Percentiles rank a stretch among this genome's conserved stretches.
phyloP scores from a whole-genome alignment of 2,888 invertebrate species.

The Xestobium rufovillosum region DNA sequence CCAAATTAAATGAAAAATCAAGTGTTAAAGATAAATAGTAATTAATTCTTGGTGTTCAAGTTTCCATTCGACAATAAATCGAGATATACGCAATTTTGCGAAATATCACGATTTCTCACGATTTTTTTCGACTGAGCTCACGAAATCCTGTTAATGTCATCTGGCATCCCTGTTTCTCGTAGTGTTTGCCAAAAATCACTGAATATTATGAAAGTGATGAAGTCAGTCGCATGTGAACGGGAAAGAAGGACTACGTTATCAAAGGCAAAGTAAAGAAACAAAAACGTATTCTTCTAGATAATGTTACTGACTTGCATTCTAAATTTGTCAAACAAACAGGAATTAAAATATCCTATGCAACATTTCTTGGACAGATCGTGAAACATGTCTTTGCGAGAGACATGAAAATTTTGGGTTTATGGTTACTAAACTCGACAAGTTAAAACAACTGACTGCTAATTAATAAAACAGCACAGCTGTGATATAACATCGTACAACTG shows the following conservation, averaged over 20 bases:
- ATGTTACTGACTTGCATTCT: constrained; percentile 18
- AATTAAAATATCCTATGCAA: constrained; percentile 20
- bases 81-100: no score
- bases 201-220: constrained; percentile 22
- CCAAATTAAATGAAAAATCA: no score
- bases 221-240: constrained; percentile 24
- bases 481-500: constrained; percentile 11
- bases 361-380: constrained; percentile 20
- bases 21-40: no score
- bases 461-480: constrained; percentile 8
- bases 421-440: no score
- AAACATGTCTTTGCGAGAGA: constrained; percentile 22
- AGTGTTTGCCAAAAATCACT: constrained; percentile 8
- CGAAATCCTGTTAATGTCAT: no score
- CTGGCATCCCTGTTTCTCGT: constrained; percentile 10
- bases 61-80: no score
- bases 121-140: no score
- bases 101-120: no score
- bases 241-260: constrained; percentile 22
- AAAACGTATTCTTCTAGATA: constrained; percentile 15
- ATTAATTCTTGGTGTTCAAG: no score
- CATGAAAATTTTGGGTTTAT: constrained; percentile 10
- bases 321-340: constrained; percentile 22
- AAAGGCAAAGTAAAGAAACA: constrained; percentile 22
- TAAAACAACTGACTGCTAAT: constrained; percentile 1